Conservation (phyloP, 2,888 invertebrate genomes). For the Mechanitis messenoides region DNA sequence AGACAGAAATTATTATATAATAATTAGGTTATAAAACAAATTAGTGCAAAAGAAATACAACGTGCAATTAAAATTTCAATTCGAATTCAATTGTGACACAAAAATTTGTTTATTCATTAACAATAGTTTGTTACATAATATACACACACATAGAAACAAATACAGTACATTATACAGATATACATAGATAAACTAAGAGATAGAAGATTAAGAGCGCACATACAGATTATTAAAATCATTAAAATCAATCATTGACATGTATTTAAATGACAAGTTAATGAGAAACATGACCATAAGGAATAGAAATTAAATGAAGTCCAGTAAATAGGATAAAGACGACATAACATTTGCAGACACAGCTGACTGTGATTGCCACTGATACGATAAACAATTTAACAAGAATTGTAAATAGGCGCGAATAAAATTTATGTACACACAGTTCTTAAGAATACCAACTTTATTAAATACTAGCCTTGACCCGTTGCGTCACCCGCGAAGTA, state of each 20-base stretch:
- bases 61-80: conserved; percentile 4
- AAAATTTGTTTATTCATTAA: too few relatives aligned
- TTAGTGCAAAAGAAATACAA: neutral
- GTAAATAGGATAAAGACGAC: conserved; percentile 17
- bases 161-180: too few relatives aligned
- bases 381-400: conserved; percentile 22
- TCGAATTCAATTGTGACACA: conserved; percentile 1
- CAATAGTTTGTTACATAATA: too few relatives aligned
- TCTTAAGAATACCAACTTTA: neutral
- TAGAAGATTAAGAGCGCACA: too few relatives aligned
- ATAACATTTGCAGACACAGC: conserved; percentile 21
- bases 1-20: conserved; percentile 25
- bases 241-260: neutral
- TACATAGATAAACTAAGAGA: too few relatives aligned
- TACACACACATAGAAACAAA: too few relatives aligned
- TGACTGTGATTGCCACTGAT: conserved; percentile 21
- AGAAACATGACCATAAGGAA: conserved; percentile 11
- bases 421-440: conserved; percentile 21
- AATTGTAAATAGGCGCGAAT: conserved; percentile 19
- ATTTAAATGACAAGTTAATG: conserved; percentile 8
- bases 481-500: too few relatives aligned
- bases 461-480: too few relatives aligned
- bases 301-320: conserved; percentile 10
- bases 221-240: too few relatives aligned
- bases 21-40: conserved; percentile 5